A percentile compares a stretch with the other conserved stretches of the same genome.
Conservation (phyloP, 2,888 invertebrate genomes). For the Artemia sinica region DNA sequence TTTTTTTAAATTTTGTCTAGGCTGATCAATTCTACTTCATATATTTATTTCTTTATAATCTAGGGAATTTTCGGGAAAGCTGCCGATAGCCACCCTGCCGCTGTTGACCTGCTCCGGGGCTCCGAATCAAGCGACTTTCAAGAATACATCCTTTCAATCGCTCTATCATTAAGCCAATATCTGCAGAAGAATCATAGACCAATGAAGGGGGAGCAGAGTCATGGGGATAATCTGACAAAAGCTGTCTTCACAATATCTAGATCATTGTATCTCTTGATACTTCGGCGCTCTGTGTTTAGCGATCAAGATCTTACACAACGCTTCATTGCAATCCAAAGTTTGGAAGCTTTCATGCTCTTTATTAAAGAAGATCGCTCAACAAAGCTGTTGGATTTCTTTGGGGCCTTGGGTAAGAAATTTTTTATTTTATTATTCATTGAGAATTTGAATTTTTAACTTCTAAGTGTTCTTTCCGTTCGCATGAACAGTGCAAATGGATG, state of each 20-base stretch:
- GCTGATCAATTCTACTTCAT: too few species aligned
- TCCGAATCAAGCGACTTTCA: not conserved
- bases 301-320: not conserved
- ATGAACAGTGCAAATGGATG: too few species aligned
- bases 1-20: too few species aligned
- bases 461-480: too few species aligned
- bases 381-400: not conserved
- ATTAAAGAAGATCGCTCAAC: not conserved
- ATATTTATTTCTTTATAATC: not conserved
- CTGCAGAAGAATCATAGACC: not conserved
- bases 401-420: not conserved
- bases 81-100: not conserved
- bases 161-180: not conserved
- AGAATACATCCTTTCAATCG: not conserved
- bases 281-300: not conserved
- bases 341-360: not conserved
- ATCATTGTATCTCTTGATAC: not conserved
- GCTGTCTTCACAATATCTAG: not conserved
- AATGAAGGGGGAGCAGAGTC: constrained; percentile 2
- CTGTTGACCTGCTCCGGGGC: constrained; percentile 8
- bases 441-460: too few species aligned
- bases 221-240: not conserved
- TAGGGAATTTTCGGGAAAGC: not conserved
- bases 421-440: not conserved
- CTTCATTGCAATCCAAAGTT: not conserved